Conservation (phyloP, 2,888 invertebrate genomes). For the Spialia ferax region DNA sequence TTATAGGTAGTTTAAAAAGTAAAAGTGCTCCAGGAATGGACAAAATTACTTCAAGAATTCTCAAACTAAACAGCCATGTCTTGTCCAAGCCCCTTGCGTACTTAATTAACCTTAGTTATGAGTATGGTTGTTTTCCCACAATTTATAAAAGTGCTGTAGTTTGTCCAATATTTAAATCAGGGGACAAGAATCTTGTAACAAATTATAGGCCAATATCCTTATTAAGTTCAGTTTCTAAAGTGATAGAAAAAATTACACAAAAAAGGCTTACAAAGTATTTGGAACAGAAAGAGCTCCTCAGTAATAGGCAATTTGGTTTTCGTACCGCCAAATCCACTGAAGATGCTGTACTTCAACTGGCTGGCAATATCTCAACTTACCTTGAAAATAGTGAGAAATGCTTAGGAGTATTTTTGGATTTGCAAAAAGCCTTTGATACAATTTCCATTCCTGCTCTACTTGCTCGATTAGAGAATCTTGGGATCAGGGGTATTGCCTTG, state of each 20-base stretch:
- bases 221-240: slow-evolving; percentile 23
- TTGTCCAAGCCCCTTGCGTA: background rate
- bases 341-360: slow-evolving; percentile 13
- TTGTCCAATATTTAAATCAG: slow-evolving; percentile 6
- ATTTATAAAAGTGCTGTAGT: background rate
- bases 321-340: slow-evolving; percentile 14
- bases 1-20: background rate
- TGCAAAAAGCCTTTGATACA: slow-evolving; percentile 32
- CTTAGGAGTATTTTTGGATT: slow-evolving; percentile 30
- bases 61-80: background rate
- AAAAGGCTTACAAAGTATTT: slow-evolving; percentile 17
- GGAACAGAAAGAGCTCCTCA: background rate
- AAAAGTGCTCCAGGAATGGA: background rate
- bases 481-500: slow-evolving; percentile 23
- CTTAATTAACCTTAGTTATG: background rate
- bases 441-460: slow-evolving; percentile 17
- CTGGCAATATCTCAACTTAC: background rate
- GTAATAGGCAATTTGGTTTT: slow-evolving; percentile 20
- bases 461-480: slow-evolving; percentile 13
- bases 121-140: background rate
- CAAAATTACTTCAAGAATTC: background rate
- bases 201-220: slow-evolving; percentile 37
- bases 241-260: slow-evolving; percentile 32
- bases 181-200: background rate
- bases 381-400: slow-evolving; percentile 24